Percentiles rank a stretch among this genome's conserved stretches.
These are phyloP conservation scores for Chloebia gouldiae DNA, from an alignment of 2,113 vertebrate species.

Conservation along the genomic window DNA sequence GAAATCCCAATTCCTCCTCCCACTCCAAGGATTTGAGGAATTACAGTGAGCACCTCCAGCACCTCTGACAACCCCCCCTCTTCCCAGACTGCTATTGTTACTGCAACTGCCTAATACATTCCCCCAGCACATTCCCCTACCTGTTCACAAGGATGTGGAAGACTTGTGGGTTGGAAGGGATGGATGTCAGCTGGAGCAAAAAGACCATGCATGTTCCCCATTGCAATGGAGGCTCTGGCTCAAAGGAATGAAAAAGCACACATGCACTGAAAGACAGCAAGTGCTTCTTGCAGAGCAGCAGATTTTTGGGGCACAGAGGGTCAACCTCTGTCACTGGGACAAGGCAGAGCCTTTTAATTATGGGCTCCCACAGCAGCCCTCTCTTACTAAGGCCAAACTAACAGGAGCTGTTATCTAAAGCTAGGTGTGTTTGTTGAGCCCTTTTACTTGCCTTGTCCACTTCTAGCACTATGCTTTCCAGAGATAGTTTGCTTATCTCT, in stretches of 20 bases:
- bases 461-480: background rate
- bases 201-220: background rate
- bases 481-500: background rate
- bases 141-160: background rate
- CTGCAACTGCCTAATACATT: background rate
- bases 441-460: background rate
- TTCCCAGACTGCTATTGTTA: background rate
- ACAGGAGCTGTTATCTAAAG: background rate
- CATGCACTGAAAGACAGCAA: fast-evolving
- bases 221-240: background rate
- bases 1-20: background rate
- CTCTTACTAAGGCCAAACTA: background rate
- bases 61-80: background rate
- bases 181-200: background rate
- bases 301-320: background rate
- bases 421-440: background rate
- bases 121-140: background rate
- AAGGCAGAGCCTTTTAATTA: background rate
- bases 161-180: background rate
- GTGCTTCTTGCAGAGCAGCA: background rate
- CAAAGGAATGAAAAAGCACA: background rate
- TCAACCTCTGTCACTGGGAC: background rate
- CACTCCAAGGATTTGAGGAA: background rate
- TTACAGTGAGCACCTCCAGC: background rate
- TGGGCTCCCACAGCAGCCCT: background rate